Conservation (phyloP, 2,113 vertebrate genomes). For the Apaloderma vittatum region DNA sequence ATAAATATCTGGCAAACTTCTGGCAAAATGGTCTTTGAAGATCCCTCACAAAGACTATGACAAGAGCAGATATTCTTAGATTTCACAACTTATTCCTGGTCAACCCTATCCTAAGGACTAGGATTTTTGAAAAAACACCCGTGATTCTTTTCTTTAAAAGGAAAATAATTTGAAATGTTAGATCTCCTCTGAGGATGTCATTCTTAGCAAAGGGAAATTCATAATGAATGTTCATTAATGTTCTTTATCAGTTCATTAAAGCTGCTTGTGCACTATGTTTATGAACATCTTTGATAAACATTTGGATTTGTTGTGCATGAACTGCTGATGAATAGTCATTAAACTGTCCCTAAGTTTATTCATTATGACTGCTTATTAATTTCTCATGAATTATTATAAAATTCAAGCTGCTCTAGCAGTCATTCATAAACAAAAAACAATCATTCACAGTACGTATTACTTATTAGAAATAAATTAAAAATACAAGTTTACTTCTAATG, state of each 20-base stretch:
- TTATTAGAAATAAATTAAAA: conserved; percentile 56
- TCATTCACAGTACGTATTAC: conserved; percentile 35
- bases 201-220: conserved; percentile 48
- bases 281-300: conserved; percentile 78
- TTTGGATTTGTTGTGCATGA: conserved; percentile 76
- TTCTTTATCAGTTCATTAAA: conserved; percentile 74
- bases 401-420: conserved; percentile 41
- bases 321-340: conserved; percentile 75
- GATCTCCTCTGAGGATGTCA: neutral
- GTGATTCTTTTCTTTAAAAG: neutral
- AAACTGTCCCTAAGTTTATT: conserved; percentile 75
- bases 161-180: conserved; percentile 11
- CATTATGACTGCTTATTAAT: conserved; percentile 71
- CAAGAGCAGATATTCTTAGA: neutral
- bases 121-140: neutral
- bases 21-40: neutral
- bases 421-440: conserved; percentile 45
- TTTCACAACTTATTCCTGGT: neutral
- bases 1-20: neutral
- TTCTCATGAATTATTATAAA: conserved; percentile 75
- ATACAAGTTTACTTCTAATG: neutral
- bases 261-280: conserved; percentile 58
- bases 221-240: conserved; percentile 71
- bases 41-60: neutral
- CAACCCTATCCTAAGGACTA: neutral